These are phyloP conservation scores for Agrotis ipsilon DNA, from an alignment of 2,888 invertebrate genomes.

Conservation along the genomic window DNA sequence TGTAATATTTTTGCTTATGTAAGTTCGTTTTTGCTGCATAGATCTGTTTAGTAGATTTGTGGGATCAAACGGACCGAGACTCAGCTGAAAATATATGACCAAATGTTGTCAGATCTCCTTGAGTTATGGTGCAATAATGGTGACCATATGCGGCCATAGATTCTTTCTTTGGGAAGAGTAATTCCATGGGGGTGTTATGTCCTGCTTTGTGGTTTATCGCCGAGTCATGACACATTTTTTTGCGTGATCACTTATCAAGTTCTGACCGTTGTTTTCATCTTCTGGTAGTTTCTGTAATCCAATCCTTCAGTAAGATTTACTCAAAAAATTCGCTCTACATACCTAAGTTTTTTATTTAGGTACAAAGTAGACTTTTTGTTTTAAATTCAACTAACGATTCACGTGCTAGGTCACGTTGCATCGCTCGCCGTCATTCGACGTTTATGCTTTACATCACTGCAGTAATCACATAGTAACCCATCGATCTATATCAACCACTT, in stretches of 20 bases:
- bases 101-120: slow-evolving; percentile 51
- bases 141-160: slow-evolving; percentile 49
- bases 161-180: slow-evolving; percentile 27
- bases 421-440: slow-evolving; percentile 45
- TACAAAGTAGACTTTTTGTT: slow-evolving; percentile 58
- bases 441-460: slow-evolving; percentile 64
- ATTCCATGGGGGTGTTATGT: slow-evolving; percentile 18
- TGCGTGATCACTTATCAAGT: background rate
- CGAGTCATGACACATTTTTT: background rate
- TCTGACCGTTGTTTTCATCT: slow-evolving; percentile 5
- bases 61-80: slow-evolving; percentile 53
- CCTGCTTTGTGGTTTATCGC: slow-evolving; percentile 35
- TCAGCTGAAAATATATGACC: slow-evolving; percentile 47
- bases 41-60: slow-evolving; percentile 53
- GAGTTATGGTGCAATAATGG: slow-evolving; percentile 57
- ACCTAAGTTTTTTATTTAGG: slow-evolving; percentile 42
- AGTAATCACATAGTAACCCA: slow-evolving; percentile 72
- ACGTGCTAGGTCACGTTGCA: slow-evolving; percentile 63
- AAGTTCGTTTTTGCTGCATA: slow-evolving; percentile 49
- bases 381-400: slow-evolving; percentile 54
- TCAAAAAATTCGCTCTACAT: slow-evolving; percentile 46
- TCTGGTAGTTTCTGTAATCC: background rate
- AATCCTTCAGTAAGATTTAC: slow-evolving; percentile 23
- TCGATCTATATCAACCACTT: slow-evolving; percentile 82
- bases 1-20: slow-evolving; percentile 57